Base-by-base conservation (phyloP, 2,888 invertebrate species). In the Quadroppia sp. region DNA sequence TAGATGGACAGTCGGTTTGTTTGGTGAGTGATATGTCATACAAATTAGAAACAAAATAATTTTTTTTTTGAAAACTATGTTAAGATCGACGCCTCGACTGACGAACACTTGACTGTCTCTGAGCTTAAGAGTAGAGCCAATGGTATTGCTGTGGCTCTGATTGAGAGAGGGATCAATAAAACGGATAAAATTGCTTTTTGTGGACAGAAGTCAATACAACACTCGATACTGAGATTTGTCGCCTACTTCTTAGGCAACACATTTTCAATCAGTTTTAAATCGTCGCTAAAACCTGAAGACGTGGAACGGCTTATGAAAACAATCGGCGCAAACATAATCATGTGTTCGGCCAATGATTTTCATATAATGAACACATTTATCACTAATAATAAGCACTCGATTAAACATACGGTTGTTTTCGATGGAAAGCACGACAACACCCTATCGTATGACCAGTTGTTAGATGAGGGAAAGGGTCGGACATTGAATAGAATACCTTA, bases 141-240 rank as follows among this genome's bases (percentile, higher is more conserved):
- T 25, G 45, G 69, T 45, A 69, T 69, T 15, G 59, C 20, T 20
- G 25, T 48, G 4, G 71, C 71, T 20, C 61, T 74, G n/a, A 17
- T 74, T 25, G 48, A 59, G 6, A 42, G 50, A 48, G 71, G 71
- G 20, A 48, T 74, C 45, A 74, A 25, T 17, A 59, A 70, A 28
- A 1, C 15, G 7, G 74, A 74, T 71, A 20, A 6, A 36, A 28
- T 74, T n/a, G 15, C 25, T 7, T 74, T 70, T 40, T 71, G 4
- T n/a, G 74, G 50, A 1, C 36, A 56, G 11, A 74, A 71, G 23
- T 13, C 23, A 23, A 71, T 74, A 20, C 36, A 74, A n/a, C 70
- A 74, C 56, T 2, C 71, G n/a, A 15, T 71, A 2, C 25, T 56
- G 7, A 36, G 42, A 36, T 64, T 74, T 32, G 71, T 28, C 1